Conservation (phyloP, 2,797 vertebrate species). For the Gymnothorax reevesii region DNA sequence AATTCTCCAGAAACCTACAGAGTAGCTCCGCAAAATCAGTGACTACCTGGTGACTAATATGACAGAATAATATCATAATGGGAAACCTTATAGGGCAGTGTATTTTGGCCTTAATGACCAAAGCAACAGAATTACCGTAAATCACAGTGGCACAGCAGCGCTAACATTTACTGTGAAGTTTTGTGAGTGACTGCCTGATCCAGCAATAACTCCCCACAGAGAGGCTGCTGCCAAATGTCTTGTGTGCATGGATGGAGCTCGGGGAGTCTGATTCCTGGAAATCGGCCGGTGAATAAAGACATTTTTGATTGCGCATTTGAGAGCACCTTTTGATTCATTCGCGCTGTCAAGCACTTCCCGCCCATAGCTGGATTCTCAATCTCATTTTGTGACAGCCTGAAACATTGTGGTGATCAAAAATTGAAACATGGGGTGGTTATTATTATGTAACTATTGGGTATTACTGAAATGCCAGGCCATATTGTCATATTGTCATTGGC, state of each 20-base stretch:
- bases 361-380: constrained; percentile 21
- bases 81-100: constrained; percentile 36
- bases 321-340: not conserved
- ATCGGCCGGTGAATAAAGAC: constrained; percentile 29
- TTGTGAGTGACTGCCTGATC: not conserved
- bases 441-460: constrained; percentile 54
- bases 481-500: constrained; percentile 40
- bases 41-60: constrained; percentile 49
- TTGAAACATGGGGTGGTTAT: not conserved
- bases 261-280: constrained; percentile 61
- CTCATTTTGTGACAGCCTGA: not conserved
- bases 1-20: constrained; percentile 58
- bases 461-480: constrained; percentile 44
- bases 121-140: constrained; percentile 52
- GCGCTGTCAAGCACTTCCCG: constrained; percentile 9
- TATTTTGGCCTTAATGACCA: constrained; percentile 52
- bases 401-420: not conserved
- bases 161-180: constrained; percentile 22
- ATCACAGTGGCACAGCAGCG: constrained; percentile 43
- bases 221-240: constrained; percentile 53
- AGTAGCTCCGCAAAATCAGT: constrained; percentile 29
- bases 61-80: constrained; percentile 59
- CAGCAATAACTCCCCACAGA: not conserved
- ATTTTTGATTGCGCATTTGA: constrained; percentile 4
- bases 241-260: constrained; percentile 9